Evolutionary conservation across 2,113 vertebrate genomes (phyloP), one percentile per base, ranked within the genome.

Genomic region (Cochlearius cochlearius): DNA sequence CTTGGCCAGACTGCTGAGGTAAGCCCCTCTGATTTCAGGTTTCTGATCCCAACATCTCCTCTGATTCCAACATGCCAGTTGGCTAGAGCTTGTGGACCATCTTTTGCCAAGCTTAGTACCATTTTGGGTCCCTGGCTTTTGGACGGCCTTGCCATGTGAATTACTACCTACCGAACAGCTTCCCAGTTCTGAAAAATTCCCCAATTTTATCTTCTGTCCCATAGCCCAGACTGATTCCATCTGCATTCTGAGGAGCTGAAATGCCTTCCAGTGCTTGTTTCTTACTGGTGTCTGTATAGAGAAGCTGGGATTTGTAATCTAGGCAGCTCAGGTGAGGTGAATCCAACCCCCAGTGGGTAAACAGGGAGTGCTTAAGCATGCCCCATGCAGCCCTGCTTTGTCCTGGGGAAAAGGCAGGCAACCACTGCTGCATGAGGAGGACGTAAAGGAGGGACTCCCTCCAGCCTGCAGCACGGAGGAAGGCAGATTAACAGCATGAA

Each of bases 11-110:
- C 39, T 74, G 47, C 56, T 91, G 64, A 21, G 49, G 34, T 43
- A 39, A 75, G 15, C 21, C 18, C 4, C 50, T 90, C 50, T 81
- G 49, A 74, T 85, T 85, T 64, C 55, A 85, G 64, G 59, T 59
- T 38, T 50, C 49, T 77, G 47, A 58, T 62, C 13, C 66, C 36
- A 30, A 0, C 20, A 23, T 77, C 38, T 13, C 12, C n/a, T 67
- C 38, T 0, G 0, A 19, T 36, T 41, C 34, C 71, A 79, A 0
- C 36, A 8, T 76, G 77, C 66, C 58, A 29, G 8, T 64, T 0
- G 1, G 36, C 34, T 87, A 80, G 47, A 9, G 4, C 47, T 52
- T 22, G 56, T 58, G 73, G 52, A 29, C 7, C 38, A 2, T 25
- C 59, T 58, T 68, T 50, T 67, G 74, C 73, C 77, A 49, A 86